These are phyloP conservation scores for Himantopus leucocephalus DNA, from an alignment of 2,113 vertebrate species.

Conservation along the genomic window DNA sequence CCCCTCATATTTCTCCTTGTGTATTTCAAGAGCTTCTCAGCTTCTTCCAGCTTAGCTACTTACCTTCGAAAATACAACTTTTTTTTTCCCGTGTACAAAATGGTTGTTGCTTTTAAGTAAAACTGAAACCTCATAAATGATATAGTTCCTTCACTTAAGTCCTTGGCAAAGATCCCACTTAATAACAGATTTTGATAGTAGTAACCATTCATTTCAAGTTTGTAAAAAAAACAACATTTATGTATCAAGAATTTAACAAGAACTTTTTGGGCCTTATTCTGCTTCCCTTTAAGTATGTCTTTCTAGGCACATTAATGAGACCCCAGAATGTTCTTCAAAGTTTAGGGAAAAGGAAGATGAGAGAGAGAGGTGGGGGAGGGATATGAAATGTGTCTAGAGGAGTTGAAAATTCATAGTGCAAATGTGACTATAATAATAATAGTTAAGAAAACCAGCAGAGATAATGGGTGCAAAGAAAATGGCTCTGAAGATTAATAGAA, in stretches of 20 bases:
- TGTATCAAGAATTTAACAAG: background rate
- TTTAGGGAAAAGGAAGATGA: background rate
- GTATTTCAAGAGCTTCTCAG: background rate
- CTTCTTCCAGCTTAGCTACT: background rate
- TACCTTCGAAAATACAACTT: background rate
- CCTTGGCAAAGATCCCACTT: background rate
- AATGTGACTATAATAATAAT: background rate
- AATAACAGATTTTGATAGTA: background rate
- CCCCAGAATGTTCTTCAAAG: background rate
- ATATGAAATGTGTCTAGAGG: background rate
- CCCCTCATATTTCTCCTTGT: background rate
- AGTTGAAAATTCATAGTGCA: background rate
- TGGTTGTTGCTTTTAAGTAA: background rate
- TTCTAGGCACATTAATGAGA: background rate
- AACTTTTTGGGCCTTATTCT: background rate
- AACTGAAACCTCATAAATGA: background rate
- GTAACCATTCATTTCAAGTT: background rate
- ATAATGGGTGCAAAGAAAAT: background rate
- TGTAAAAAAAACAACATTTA: background rate
- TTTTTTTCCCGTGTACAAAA: background rate
- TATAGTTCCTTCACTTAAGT: background rate
- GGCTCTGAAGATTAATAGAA: background rate
- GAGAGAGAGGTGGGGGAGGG: too few species aligned
- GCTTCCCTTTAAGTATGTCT: background rate
- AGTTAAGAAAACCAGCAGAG: background rate